Evolutionary conservation across 2,113 vertebrate species (phyloP), one percentile per base, ranked within the genome.

Genomic region (Diadophis punctatus): DNA sequence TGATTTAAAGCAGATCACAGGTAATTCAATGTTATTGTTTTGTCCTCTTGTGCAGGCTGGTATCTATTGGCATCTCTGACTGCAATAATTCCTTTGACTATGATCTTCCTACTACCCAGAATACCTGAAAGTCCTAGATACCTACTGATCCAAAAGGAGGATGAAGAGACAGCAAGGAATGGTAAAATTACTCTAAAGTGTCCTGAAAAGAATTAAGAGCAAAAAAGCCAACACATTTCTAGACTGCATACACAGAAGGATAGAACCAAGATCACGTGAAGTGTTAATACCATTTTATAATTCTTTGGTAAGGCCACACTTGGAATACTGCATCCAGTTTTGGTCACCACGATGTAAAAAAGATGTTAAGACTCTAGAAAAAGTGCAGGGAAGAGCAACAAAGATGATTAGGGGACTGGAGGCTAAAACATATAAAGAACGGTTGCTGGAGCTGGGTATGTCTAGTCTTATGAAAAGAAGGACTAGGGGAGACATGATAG

Each of bases 51-150:
- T 80, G 74, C 34, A 80, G 74, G 74, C 34, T 80, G 74, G 74
- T 22, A 9, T 80, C 2, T 80, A 0, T 1, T 80, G 18, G 0
- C 9, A 39, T 9, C 43, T 43, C 1, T 80, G 34, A 0, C 34
- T 43, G 74, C 6, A 22, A 39, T 80, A 39, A 43, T 43, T 80
- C 74, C 74, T 39, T 0, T 80, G 34, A 8, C 3, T 43, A 3
- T 80, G 34, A 22, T 9, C 18, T 43, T 80, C 18, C 8, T 80
- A 9, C 2, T 80, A 3, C 34, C 34, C 34, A 22, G 0, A 1
- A 3, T 80, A 0, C 18, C 74, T 80, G 74, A 80, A 80, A 80
- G 18, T 43, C 74, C 74, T 43, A 80, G 74, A 10, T 80, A 43
- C 6, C 34, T 80, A 39, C 0, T 80, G 74, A 43, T 80, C 18